These are phyloP conservation scores for Endomychus coccineus DNA, from an alignment of 2,888 invertebrate species.

Conservation along the genomic window DNA sequence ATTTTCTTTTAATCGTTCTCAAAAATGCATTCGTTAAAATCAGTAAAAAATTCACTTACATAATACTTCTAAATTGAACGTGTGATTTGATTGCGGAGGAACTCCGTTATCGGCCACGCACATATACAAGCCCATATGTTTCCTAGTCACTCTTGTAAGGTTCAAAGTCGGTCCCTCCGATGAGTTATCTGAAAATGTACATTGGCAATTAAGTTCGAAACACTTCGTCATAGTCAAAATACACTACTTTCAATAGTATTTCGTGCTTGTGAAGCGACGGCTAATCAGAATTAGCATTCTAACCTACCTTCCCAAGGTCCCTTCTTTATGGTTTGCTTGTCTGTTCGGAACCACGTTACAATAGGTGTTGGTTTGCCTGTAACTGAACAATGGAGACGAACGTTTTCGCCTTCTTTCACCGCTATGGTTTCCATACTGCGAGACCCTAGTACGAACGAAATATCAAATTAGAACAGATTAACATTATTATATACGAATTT, in stretches of 20 bases:
- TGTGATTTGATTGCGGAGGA: slow-evolving; percentile 71
- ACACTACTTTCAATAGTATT: no score
- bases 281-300: no score
- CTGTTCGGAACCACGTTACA: slow-evolving; percentile 68
- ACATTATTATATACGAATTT: no score
- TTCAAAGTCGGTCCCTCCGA: slow-evolving; percentile 71
- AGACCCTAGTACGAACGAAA: no score
- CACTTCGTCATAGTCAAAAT: no score
- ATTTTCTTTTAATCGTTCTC: not conserved
- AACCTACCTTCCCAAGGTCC: slow-evolving; percentile 57
- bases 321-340: slow-evolving; percentile 55
- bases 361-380: slow-evolving; percentile 70
- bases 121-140: slow-evolving; percentile 69
- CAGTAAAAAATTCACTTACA: slow-evolving; percentile 61
- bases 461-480: no score
- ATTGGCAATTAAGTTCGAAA: no score
- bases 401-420: slow-evolving; percentile 72
- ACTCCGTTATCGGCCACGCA: slow-evolving; percentile 82
- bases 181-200: slow-evolving; percentile 55
- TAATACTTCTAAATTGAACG: slow-evolving; percentile 78
- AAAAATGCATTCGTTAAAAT: not conserved
- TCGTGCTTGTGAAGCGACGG: no score
- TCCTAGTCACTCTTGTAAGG: slow-evolving; percentile 64
- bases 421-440: no score
- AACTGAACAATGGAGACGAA: slow-evolving; percentile 75